Base-by-base conservation (phyloP, 2,113 vertebrate species). In the Cnemophilus loriae region DNA sequence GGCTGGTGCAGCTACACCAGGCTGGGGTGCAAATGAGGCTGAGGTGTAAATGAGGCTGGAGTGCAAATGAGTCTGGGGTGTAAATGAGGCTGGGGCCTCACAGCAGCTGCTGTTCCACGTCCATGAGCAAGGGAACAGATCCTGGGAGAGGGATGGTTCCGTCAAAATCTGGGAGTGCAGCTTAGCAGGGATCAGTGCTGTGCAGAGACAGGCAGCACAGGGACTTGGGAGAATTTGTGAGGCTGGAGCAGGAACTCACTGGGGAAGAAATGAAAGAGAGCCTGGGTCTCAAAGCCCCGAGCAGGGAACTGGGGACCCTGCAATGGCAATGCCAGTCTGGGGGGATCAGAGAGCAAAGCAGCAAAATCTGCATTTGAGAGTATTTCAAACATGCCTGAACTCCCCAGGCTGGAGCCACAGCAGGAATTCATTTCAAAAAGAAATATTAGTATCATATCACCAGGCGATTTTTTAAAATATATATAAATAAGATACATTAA, bases 241-340 rank as follows among this genome's bases (percentile, higher is more conserved):
- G 60, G 79, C 68, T 61, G 86, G 3, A 84, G 20, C 59, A 55
- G 63, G 1, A 41, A 10, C 18, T 32, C 69, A 4, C 46, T 5
- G 21, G 50, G 65, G 67, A 42, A 23, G 87, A 16, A 87, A 74
- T 47, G 85, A 93, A 92, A 88, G 73, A 49, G 18, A 76, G 32
- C 3, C 2, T 1, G 9, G 23, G 41, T 37, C 84, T 68, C 90
- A 75, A 69, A 79, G 59, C 95, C 50, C 84, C 0, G 1, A 56
- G 87, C 37, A 28, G 92, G 90, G 89, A 95, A 7, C 55, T 8
- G 53, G 61, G 46, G 70, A 55, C 47, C 33, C 73, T 13, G 0
- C 0, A 0, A 4, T 13, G 49, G 55, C 7, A 10, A 0, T 7
- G 3, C 32, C 39, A 11, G 24, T 30, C 69, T n/a, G 56, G 0